A percentile compares a stretch with the other conserved stretches of the same genome.
These are phyloP conservation scores for Prolemur simus DNA, from an alignment of 2,113 vertebrate species.

Conservation along the genomic window DNA sequence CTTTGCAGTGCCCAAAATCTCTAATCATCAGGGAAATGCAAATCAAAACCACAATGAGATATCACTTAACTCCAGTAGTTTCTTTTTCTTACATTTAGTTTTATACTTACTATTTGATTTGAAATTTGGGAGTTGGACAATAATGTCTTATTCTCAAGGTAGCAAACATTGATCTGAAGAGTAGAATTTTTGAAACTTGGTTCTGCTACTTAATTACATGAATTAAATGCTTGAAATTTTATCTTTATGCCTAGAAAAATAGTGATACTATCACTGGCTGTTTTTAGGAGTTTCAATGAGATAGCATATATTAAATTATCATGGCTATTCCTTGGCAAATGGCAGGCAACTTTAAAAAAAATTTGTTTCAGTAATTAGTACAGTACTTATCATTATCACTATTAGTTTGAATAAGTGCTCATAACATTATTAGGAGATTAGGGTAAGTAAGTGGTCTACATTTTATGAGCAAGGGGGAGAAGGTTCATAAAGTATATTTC, in stretches of 20 bases:
- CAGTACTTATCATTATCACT: neutral
- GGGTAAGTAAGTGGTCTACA: neutral
- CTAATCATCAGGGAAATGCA: too few relatives aligned
- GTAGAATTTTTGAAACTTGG: neutral
- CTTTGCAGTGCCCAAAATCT: too few relatives aligned
- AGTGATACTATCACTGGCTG: neutral
- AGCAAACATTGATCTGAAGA: neutral
- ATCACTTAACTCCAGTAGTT: neutral
- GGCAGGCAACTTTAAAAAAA: neutral
- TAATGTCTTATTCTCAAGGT: neutral
- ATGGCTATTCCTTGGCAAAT: neutral
- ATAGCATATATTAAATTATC: neutral
- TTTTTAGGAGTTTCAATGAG: neutral
- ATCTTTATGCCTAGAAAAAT: neutral
- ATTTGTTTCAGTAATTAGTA: neutral
- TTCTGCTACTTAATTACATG: neutral
- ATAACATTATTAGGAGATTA: neutral
- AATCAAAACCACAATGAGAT: too few relatives aligned
- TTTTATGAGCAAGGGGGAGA: neutral
- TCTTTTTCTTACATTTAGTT: neutral
- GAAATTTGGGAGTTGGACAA: neutral
- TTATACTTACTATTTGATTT: neutral
- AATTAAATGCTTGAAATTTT: neutral
- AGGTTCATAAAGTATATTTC: neutral
- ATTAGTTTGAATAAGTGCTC: neutral